Evolutionary conservation across 53 echinoderm and acorn worm species (phyloP).

Genomic region (Antedon mediterranea): DNA sequence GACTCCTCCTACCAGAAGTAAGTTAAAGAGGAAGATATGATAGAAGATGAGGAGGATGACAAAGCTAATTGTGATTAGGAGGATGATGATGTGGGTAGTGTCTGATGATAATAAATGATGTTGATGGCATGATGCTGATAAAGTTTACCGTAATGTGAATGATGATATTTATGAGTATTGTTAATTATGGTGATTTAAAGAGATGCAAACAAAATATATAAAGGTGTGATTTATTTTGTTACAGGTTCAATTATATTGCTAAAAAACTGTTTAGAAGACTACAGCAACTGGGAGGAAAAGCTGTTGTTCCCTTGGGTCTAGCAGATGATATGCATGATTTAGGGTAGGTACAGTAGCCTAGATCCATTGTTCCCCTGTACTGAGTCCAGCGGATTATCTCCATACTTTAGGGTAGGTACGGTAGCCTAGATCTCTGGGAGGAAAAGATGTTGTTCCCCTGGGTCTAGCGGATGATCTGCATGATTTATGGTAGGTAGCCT

Average conservation of each 20-base stretch:
- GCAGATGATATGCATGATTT: constrained; percentile 96
- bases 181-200: too few relatives aligned
- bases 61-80: too few relatives aligned
- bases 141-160: too few relatives aligned
- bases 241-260: constrained; percentile 86
- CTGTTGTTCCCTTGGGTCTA: constrained; percentile 49
- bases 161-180: too few relatives aligned
- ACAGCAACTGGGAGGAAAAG: constrained; percentile 49
- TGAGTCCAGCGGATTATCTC: constrained; percentile 94
- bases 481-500: constrained; percentile 55
- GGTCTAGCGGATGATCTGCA: constrained; percentile 97
- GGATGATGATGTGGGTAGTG: too few relatives aligned
- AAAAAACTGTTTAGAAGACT: constrained; percentile 70
- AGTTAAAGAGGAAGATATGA: constrained; percentile 2
- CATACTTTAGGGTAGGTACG: constrained; percentile 89
- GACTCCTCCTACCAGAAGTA: constrained; percentile 96
- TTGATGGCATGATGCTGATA: too few relatives aligned
- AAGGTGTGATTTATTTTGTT: background rate
- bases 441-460: constrained; percentile 26
- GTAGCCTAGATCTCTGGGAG: constrained; percentile 29
- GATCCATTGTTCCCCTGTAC: constrained; percentile 30
- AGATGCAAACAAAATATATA: too few relatives aligned
- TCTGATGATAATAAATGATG: too few relatives aligned
- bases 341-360: constrained; percentile 30
- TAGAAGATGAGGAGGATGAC: background rate